A percentile compares a stretch with the other conserved stretches of the same genome.
phyloP scores from a whole-genome alignment of 2,888 invertebrate species.

The Morpho deidamia region DNA sequence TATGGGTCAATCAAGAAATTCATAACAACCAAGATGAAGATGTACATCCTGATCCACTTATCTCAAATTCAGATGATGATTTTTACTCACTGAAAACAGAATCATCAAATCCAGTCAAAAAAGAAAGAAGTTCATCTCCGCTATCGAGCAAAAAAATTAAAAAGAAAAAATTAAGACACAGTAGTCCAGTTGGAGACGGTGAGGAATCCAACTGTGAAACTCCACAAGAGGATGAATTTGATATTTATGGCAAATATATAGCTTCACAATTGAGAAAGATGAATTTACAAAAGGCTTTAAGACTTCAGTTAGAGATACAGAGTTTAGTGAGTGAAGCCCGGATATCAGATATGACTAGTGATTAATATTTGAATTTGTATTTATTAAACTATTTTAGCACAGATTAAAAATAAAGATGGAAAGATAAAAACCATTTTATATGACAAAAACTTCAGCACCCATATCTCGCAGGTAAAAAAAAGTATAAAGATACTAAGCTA shows the following conservation, averaged over 20 bases:
- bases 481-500: no score
- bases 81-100: slow-evolving; percentile 36
- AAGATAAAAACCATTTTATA: neutral
- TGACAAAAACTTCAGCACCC: neutral
- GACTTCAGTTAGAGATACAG: slow-evolving; percentile 62
- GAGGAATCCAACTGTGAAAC: slow-evolving; percentile 33
- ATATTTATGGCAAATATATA: slow-evolving; percentile 69
- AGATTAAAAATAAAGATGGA: no score
- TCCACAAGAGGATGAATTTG: slow-evolving; percentile 62
- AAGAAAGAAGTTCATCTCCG: slow-evolving; percentile 30
- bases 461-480: no score
- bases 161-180: slow-evolving; percentile 28
- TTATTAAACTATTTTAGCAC: slow-evolving; percentile 10
- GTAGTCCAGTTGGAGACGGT: slow-evolving; percentile 26
- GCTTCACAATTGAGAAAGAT: slow-evolving; percentile 64
- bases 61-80: slow-evolving; percentile 45
- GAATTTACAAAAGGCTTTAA: slow-evolving; percentile 57
- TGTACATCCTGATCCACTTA: slow-evolving; percentile 45
- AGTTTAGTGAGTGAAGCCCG: slow-evolving; percentile 62
- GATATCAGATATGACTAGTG: slow-evolving; percentile 42
- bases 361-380: slow-evolving; percentile 11
- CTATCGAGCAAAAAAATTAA: slow-evolving; percentile 45
- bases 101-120: slow-evolving; percentile 33
- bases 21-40: slow-evolving; percentile 38
- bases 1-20: slow-evolving; percentile 46